Evolutionary conservation across 2,797 vertebrate genomes (phyloP), one percentile per base, ranked within the genome.

Genomic region (Danio kyathit): DNA sequence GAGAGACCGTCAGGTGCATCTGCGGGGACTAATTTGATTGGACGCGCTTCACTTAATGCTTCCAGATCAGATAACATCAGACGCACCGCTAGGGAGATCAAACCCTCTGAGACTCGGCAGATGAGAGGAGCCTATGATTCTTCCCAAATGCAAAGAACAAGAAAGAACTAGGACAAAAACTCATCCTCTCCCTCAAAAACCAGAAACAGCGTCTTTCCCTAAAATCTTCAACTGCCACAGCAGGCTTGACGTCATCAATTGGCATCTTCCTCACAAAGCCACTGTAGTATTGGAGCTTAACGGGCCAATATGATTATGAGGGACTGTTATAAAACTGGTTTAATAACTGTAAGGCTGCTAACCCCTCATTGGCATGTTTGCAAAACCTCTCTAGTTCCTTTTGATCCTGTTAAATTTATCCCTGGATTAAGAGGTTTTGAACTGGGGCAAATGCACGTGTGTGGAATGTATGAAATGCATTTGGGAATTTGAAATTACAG

Each of bases 261-360:
- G 89, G 89, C 83, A 84, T 83, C 85, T 79, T 89, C 85, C 82
- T 86, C 90, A 89, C 87, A 88, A 84, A 90, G 83, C 86, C 81
- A 74, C 21, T 4, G 71, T 85, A 85, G 86, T 79, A 88, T 67
- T 54, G 76, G 82, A 85, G 82, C 86, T 87, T 61, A 85, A 89
- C 92, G 91, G 87, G 84, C 86, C 70, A 79, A 87, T 86, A 82
- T 72, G 82, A 77, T 80, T 72, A 69, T 59, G 38, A 51, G 59
- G 76, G 52, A 51, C 71, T 67, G 77, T 72, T 85, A 38, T 66
- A 75, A 78, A 63, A 76, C 52, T 59, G 56, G 64, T 56, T 74
- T 80, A 59, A 44, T 67, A 70, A 74, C 76, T 74, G 54, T 65
- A 65, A 52, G 66, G 9, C 72, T 65, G 52, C 51, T 56, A 74